These are phyloP conservation scores for Rafetus swinhoei DNA, from an alignment of 2,113 vertebrate genomes.

Conservation along the genomic window DNA sequence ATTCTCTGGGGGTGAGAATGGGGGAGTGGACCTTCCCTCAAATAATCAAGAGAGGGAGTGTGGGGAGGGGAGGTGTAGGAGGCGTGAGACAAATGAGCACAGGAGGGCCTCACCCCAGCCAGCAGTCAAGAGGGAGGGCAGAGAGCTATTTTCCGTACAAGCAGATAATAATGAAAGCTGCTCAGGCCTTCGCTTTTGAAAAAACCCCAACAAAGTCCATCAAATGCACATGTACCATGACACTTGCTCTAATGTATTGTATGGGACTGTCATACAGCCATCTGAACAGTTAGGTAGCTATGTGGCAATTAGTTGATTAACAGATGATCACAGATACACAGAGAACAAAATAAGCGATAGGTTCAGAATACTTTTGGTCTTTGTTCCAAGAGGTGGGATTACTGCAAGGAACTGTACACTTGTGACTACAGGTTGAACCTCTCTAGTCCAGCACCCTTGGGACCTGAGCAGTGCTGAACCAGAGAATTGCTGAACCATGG, in stretches of 20 bases:
- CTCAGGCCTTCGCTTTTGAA: background rate
- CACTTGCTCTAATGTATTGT: background rate
- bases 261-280: background rate
- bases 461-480: too few relatives aligned
- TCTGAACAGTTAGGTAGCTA: background rate
- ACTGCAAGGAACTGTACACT: background rate
- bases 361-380: background rate
- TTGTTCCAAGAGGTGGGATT: background rate
- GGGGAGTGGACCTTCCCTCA: rapidly evolving
- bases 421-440: background rate
- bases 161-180: background rate
- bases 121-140: background rate
- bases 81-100: too few relatives aligned
- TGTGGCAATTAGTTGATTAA: background rate
- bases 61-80: background rate
- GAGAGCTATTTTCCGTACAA: background rate
- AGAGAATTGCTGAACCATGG: too few relatives aligned
- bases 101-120: background rate
- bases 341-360: background rate
- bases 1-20: background rate
- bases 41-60: background rate
- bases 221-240: background rate
- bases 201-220: background rate
- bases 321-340: background rate
- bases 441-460: too few relatives aligned